These are phyloP conservation scores for Venusia cambrica DNA, from an alignment of 2,888 invertebrate species.

Conservation along the genomic window DNA sequence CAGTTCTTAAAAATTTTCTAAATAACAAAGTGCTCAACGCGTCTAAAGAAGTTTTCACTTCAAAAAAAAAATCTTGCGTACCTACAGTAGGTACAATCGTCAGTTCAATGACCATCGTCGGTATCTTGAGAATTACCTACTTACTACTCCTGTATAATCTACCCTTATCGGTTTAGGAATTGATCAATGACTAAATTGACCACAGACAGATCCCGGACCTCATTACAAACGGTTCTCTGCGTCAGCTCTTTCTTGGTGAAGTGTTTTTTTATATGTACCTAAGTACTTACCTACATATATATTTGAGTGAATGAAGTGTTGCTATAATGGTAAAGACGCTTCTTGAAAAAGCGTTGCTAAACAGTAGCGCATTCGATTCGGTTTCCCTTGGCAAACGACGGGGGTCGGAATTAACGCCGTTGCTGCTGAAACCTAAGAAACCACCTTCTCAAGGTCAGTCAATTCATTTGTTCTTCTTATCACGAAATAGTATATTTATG, in stretches of 20 bases:
- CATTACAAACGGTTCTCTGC: conserved; percentile 14
- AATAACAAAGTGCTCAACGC: too few species aligned
- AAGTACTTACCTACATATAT: conserved; percentile 2
- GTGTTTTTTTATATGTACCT: not conserved
- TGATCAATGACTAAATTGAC: conserved; percentile 31
- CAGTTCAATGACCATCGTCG: too few species aligned
- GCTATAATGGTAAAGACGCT: conserved; percentile 32
- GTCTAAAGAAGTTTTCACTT: too few species aligned
- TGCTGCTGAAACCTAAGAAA: conserved; percentile 38
- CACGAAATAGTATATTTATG: too few species aligned
- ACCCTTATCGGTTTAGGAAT: conserved; percentile 42
- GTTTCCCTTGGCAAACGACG: conserved; percentile 40
- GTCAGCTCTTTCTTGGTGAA: too few species aligned
- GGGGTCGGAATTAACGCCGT: conserved; percentile 54
- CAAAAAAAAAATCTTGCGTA: too few species aligned
- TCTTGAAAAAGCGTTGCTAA: conserved; percentile 43
- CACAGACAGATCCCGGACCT: conserved; percentile 30
- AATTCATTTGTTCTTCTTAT: too few species aligned
- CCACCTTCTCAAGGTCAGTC: conserved; percentile 23
- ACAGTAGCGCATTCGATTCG: conserved; percentile 35
- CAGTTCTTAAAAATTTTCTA: too few species aligned
- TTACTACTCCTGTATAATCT: conserved; percentile 16
- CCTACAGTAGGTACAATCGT: too few species aligned
- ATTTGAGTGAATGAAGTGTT: conserved; percentile 1
- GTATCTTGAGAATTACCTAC: conserved; percentile 31